These are phyloP conservation scores for Onychomys leucogaster DNA, from an alignment of 2,797 vertebrate species.

Conservation along the genomic window DNA sequence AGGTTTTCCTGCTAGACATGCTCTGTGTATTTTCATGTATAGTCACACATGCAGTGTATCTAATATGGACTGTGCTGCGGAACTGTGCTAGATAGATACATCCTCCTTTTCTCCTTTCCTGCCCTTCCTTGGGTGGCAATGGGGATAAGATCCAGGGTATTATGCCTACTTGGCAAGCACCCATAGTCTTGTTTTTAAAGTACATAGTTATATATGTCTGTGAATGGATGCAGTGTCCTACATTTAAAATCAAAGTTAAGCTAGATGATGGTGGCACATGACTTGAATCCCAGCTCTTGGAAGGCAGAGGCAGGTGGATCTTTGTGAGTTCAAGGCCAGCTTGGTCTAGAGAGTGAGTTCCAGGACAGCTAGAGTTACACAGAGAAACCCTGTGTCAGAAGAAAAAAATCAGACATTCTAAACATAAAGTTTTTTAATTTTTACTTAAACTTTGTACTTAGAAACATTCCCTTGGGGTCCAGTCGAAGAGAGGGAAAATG, in stretches of 20 bases:
- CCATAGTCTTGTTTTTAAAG: background rate
- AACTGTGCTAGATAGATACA: background rate
- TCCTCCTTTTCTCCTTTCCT: background rate
- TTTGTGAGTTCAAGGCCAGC: too few relatives aligned
- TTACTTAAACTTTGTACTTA: background rate
- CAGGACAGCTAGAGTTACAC: too few relatives aligned
- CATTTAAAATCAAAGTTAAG: background rate
- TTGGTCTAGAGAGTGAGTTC: too few relatives aligned
- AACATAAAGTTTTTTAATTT: background rate
- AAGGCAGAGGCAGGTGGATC: background rate
- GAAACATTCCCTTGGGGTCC: background rate
- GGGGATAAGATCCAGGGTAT: too few relatives aligned
- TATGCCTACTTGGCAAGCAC: background rate
- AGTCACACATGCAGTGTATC: background rate
- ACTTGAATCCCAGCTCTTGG: background rate
- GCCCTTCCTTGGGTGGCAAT: background rate
- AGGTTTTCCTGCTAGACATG: constrained; percentile 2
- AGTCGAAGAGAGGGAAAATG: too few relatives aligned
- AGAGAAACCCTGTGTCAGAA: too few relatives aligned
- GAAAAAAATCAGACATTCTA: too few relatives aligned
- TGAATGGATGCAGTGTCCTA: background rate
- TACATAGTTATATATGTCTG: background rate
- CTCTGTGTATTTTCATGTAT: background rate
- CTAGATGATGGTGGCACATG: background rate
- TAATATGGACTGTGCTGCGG: background rate